Conservation (phyloP, 92 coral and sea anemone species). For the Muricea muricata region DNA sequence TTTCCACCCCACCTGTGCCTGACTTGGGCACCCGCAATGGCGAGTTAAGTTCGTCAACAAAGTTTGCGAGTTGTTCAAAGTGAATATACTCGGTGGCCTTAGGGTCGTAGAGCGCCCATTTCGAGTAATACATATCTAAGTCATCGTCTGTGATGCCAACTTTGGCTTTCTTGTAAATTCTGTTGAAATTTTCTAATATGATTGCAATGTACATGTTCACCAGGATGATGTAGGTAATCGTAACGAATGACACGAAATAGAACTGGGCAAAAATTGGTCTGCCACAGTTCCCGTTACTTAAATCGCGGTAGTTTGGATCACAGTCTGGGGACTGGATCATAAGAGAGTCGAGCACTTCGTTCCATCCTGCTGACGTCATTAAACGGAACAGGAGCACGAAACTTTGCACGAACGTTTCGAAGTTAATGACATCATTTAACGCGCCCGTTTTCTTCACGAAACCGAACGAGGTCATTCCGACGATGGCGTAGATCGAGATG, state of each 20-base stretch:
- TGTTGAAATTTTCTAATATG: conserved; percentile 89
- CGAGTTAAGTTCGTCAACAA: conserved; percentile 83
- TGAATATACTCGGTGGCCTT: conserved; percentile 83
- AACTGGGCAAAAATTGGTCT: conserved; percentile 64
- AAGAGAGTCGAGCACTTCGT: conserved; percentile 84
- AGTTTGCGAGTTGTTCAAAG: conserved; percentile 80
- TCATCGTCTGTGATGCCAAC: conserved; percentile 96
- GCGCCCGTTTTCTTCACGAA: conserved; percentile 88
- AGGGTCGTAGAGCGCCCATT: conserved; percentile 90
- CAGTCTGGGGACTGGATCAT: conserved; percentile 92
- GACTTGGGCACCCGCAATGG: conserved; percentile 81
- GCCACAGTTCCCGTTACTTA: conserved; percentile 87
- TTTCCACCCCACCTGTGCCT: conserved; percentile 85
- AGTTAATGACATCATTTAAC: conserved; percentile 89
- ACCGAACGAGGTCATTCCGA: conserved; percentile 96
- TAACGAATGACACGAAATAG: conserved; percentile 78
- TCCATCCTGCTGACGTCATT: conserved; percentile 99
- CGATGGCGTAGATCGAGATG: conserved; percentile 85
- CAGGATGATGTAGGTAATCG: conserved; percentile 79
- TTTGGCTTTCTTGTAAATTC: conserved; percentile 88
- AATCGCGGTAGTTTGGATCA: conserved; percentile 76
- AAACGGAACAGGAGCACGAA: conserved; percentile 85
- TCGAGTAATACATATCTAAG: conserved; percentile 84
- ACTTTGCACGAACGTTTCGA: conserved; percentile 86
- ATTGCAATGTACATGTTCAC: conserved; percentile 98